A percentile compares a stretch with the other conserved stretches of the same genome.
These are phyloP conservation scores for Drymonia ruficornis DNA, from an alignment of 2,888 invertebrate genomes.

Conservation along the genomic window DNA sequence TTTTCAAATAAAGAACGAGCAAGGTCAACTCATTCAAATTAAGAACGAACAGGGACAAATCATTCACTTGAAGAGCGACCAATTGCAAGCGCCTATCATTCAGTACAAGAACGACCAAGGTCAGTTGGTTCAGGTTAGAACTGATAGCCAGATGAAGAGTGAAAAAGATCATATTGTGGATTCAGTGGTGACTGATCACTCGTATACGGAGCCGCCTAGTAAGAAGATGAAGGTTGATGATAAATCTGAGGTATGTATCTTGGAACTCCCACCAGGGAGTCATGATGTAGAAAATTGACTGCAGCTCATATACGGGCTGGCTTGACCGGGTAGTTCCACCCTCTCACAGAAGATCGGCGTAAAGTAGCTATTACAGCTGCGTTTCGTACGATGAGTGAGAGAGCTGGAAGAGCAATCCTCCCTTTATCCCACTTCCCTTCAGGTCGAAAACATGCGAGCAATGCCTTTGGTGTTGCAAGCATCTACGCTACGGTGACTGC, in stretches of 20 bases:
- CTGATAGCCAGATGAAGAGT: conserved; percentile 45
- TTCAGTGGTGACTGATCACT: conserved; percentile 62
- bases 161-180: conserved; percentile 64
- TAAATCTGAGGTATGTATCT: conserved; percentile 58
- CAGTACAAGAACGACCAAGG: conserved; percentile 71
- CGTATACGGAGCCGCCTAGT: conserved; percentile 70
- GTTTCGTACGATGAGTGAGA: no score
- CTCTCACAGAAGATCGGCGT: no score
- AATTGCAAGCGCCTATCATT: conserved; percentile 58
- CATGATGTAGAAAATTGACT: no score
- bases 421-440: no score
- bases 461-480: no score
- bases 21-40: conserved; percentile 74
- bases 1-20: conserved; percentile 77
- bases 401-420: no score
- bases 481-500: no score
- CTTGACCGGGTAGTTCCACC: no score
- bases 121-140: conserved; percentile 60
- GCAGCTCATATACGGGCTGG: no score
- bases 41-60: conserved; percentile 79
- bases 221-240: conserved; percentile 73
- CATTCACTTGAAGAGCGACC: conserved; percentile 73
- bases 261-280: no score
- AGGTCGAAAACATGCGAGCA: no score
- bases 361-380: no score